Evolutionary conservation across 2,113 vertebrate species (phyloP), one percentile per base, ranked within the genome.

Genomic region (Brachyhypopomus occidentalis): DNA sequence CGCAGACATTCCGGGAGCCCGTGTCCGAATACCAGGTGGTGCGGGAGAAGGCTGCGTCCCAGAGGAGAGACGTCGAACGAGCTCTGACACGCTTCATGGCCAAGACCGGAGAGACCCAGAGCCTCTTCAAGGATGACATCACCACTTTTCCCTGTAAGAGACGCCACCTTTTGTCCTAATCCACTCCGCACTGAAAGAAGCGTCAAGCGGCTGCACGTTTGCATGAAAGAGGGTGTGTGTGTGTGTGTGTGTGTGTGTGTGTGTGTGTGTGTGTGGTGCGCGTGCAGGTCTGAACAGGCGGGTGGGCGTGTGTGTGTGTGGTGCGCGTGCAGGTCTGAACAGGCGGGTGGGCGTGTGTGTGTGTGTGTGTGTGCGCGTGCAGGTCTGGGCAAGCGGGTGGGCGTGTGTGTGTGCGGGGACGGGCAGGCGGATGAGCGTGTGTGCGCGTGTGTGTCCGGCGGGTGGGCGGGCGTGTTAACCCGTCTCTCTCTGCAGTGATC

Each of bases 11-110:
- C 89, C 93, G 98, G 0, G 97, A 99, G 86, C 98, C 97, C 0
- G 96, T 98, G 11, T 95, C 94, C 0, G 97, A 99, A 81, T 99
- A 99, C 84, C 97, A 99, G 23, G 95, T 99, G 45, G 92, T 99
- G 30, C 89, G 98, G 83, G 98, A 99, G 78, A 98, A 98, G 84
- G 97, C 98, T 0, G 98, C 98, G 0, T 97, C 95, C 0, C 98
- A 99, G 78, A 93, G 96, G 63, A 91, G 98, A 0, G 97, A 99
- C 0, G 98, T 99, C 67, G 98, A 99, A 20, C 94, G 98, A 34
- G 98, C 98, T 0, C 96, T 99, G 36, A 99, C 98, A 0, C 95
- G 98, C 1, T 99, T 99, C 88, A 99, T 99, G 97, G 98, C 98
- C 79, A 99, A 99, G 89, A 99, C 98, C 0, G 97, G 98, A 36